Conservation (phyloP, 2,113 vertebrate genomes). For the Spea multiplicata region DNA sequence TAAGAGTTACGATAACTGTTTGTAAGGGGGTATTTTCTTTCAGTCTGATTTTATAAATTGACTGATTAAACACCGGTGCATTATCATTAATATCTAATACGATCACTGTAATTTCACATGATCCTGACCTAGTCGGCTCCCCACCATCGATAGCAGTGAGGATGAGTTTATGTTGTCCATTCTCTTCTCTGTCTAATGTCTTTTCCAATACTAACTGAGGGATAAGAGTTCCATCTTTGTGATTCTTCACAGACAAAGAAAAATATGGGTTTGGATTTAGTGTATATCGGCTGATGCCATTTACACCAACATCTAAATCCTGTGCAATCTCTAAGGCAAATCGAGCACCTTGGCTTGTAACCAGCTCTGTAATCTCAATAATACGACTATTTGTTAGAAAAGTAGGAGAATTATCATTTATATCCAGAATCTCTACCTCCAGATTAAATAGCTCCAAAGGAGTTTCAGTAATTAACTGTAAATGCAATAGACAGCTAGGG, state of each 20-base stretch:
- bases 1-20: slow-evolving; percentile 64
- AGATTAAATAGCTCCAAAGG: slow-evolving; percentile 66
- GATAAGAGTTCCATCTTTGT: slow-evolving; percentile 71
- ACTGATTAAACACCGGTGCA: slow-evolving; percentile 66
- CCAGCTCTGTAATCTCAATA: slow-evolving; percentile 67
- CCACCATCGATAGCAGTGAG: slow-evolving; percentile 74
- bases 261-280: slow-evolving; percentile 68
- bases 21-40: slow-evolving; percentile 63
- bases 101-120: slow-evolving; percentile 62
- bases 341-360: slow-evolving; percentile 58
- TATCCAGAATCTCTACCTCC: slow-evolving; percentile 72
- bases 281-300: slow-evolving; percentile 65
- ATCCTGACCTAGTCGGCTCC: slow-evolving; percentile 65
- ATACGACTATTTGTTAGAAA: slow-evolving; percentile 66
- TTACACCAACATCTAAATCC: slow-evolving; percentile 72
- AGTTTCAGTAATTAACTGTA: slow-evolving; percentile 70
- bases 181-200: slow-evolving; percentile 70
- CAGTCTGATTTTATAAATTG: slow-evolving; percentile 62
- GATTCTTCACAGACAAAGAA: slow-evolving; percentile 67
- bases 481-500: slow-evolving; percentile 64
- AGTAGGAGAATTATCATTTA: slow-evolving; percentile 76
- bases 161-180: slow-evolving; percentile 66
- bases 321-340: slow-evolving; percentile 72
- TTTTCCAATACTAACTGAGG: slow-evolving; percentile 69
- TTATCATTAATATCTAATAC: slow-evolving; percentile 85